Conservation (phyloP, 2,888 invertebrate species). For the Philonicus albiceps region DNA sequence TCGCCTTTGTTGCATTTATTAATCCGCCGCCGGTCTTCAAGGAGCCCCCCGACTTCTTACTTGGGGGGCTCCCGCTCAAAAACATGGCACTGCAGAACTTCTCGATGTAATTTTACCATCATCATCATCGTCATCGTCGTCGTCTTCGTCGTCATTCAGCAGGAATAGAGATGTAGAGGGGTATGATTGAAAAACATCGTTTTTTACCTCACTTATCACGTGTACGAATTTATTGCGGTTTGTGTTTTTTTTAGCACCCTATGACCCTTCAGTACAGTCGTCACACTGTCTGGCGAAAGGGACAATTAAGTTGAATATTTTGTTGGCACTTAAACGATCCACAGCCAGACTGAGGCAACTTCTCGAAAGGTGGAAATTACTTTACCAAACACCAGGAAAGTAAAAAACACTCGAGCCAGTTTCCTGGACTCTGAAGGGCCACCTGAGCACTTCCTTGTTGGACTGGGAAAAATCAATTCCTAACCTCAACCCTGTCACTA, state of each 20-base stretch:
- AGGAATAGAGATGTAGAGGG: neutral
- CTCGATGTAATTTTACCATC: neutral
- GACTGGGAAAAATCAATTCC: slow-evolving; percentile 47
- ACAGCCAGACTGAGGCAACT: neutral
- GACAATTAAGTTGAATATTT: neutral
- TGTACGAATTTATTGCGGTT: neutral
- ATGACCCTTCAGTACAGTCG: neutral
- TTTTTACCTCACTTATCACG: neutral
- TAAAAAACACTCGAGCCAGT: neutral
- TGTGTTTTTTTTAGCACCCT: neutral
- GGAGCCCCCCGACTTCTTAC: slow-evolving; percentile 59
- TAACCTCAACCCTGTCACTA: slow-evolving; percentile 40
- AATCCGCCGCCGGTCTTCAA: slow-evolving; percentile 38
- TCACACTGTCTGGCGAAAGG: neutral
- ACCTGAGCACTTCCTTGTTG: neutral
- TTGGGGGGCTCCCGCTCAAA: slow-evolving; percentile 60
- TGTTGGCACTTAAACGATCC: slow-evolving; percentile 1
- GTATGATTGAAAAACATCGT: neutral
- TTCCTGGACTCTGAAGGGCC: neutral
- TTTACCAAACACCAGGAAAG: neutral
- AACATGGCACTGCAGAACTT: slow-evolving; percentile 52
- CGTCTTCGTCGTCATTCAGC: neutral
- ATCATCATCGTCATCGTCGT: neutral
- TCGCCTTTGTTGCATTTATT: slow-evolving; percentile 36
- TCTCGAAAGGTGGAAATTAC: neutral